These are phyloP conservation scores for Eptatretus burgeri DNA, from an alignment of 2,113 vertebrate genomes.

Conservation along the genomic window DNA sequence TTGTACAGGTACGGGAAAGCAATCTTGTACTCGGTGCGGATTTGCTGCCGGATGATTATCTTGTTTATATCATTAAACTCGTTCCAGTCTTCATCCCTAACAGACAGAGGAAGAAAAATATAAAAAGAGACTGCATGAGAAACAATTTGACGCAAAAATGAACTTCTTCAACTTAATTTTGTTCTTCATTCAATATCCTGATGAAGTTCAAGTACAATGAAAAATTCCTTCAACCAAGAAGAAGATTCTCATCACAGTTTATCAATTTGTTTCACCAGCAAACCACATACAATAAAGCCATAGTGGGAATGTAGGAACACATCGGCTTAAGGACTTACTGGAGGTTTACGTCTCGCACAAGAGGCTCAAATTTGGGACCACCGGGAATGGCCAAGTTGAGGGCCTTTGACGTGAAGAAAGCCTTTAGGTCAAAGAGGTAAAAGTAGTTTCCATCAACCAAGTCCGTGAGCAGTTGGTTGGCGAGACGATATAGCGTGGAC, in stretches of 20 bases:
- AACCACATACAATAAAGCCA: no score
- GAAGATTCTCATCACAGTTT: no score
- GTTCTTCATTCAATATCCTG: no score
- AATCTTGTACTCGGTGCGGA: slow-evolving; percentile 93
- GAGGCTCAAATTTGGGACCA: slow-evolving; percentile 86
- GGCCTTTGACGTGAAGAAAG: slow-evolving; percentile 89
- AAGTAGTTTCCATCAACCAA: slow-evolving; percentile 90
- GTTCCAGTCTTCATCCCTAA: slow-evolving; percentile 95
- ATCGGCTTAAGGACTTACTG: slow-evolving; percentile 31
- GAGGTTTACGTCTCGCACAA: slow-evolving; percentile 84
- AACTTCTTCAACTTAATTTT: no score
- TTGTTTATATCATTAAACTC: slow-evolving; percentile 99
- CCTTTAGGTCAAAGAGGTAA: slow-evolving; percentile 85
- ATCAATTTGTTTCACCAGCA: no score
- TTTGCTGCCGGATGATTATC: slow-evolving; percentile 89
- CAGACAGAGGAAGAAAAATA: slow-evolving; percentile 4
- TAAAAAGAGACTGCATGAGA: not conserved
- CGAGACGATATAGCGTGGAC: slow-evolving; percentile 88
- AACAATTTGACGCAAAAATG: no score
- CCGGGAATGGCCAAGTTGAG: slow-evolving; percentile 97
- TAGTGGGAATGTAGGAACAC: no score
- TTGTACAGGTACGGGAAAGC: slow-evolving; percentile 93
- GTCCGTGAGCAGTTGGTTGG: slow-evolving; percentile 86
- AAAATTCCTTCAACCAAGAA: not conserved
- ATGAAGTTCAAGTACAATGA: no score